phyloP scores from a whole-genome alignment of 2,888 invertebrate species.

The Limnephilus auricula region DNA sequence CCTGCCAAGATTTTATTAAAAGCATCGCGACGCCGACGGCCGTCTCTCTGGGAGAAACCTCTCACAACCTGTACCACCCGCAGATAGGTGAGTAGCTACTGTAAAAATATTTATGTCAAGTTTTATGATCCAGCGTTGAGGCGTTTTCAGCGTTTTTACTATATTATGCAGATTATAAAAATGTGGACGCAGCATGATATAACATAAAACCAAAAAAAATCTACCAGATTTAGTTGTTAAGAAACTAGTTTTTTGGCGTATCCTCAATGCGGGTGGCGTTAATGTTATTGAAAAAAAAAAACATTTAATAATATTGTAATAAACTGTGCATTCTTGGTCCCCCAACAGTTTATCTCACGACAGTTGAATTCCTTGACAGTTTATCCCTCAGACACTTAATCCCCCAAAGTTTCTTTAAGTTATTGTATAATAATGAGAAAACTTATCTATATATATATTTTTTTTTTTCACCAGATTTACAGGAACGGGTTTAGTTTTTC shows the following conservation, averaged over 20 bases:
- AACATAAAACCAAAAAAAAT: not conserved
- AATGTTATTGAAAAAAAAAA: too few relatives aligned
- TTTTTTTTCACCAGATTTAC: too few relatives aligned
- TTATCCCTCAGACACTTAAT: too few relatives aligned
- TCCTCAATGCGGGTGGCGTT: not conserved
- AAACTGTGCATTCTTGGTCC: too few relatives aligned
- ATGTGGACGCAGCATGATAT: not conserved
- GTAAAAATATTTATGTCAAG: constrained; percentile 2
- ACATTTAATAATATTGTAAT: too few relatives aligned
- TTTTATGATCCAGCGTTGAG: not conserved
- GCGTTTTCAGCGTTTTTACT: not conserved
- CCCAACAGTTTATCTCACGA: too few relatives aligned
- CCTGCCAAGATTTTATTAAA: constrained; percentile 2
- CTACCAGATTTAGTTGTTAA: not conserved
- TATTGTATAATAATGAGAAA: too few relatives aligned
- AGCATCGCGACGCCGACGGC: not conserved
- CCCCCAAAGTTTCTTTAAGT: too few relatives aligned
- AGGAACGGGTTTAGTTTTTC: too few relatives aligned
- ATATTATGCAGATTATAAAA: not conserved
- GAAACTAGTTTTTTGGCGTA: not conserved
- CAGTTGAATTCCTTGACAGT: too few relatives aligned
- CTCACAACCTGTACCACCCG: not conserved
- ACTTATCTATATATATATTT: too few relatives aligned
- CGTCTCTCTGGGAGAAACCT: not conserved
- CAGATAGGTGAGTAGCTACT: not conserved